Conservation (phyloP, 2,888 invertebrate genomes). For the Timema cristinae region DNA sequence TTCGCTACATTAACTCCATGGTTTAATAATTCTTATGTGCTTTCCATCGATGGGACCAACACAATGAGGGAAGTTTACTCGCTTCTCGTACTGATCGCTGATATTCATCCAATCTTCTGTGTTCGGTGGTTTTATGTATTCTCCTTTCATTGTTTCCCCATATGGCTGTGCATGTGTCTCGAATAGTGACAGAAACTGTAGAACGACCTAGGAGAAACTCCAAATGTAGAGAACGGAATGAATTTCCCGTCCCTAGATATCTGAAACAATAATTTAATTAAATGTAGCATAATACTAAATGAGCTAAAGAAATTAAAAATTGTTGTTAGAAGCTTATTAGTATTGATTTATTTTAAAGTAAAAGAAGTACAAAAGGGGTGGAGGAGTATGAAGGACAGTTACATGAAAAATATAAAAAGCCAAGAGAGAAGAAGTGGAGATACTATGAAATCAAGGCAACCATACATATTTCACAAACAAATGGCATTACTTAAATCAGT, state of each 20-base stretch:
- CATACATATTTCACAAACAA: not conserved
- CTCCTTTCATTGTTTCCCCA: not conserved
- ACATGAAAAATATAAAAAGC: not conserved
- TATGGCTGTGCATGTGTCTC: no score
- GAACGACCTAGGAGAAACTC: no score
- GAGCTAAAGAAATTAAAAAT: no score
- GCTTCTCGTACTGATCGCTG: not conserved
- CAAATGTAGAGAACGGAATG: no score
- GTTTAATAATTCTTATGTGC: not conserved
- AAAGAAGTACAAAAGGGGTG: slow-evolving; percentile 6
- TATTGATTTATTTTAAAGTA: not conserved
- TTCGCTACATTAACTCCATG: no score
- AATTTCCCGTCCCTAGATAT: no score
- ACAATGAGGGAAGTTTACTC: not conserved
- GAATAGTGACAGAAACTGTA: no score
- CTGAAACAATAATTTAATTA: no score
- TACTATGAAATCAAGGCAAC: not conserved
- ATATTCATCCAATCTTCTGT: not conserved
- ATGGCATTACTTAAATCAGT: not conserved
- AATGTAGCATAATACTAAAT: no score
- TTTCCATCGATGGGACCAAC: not conserved
- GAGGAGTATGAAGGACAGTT: slow-evolving; percentile 9
- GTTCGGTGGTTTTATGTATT: not conserved
- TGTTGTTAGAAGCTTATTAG: not conserved
- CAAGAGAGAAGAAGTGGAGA: not conserved